Conservation (phyloP, 1,140 invertebrate species). For the Leptopilina clavipes region DNA sequence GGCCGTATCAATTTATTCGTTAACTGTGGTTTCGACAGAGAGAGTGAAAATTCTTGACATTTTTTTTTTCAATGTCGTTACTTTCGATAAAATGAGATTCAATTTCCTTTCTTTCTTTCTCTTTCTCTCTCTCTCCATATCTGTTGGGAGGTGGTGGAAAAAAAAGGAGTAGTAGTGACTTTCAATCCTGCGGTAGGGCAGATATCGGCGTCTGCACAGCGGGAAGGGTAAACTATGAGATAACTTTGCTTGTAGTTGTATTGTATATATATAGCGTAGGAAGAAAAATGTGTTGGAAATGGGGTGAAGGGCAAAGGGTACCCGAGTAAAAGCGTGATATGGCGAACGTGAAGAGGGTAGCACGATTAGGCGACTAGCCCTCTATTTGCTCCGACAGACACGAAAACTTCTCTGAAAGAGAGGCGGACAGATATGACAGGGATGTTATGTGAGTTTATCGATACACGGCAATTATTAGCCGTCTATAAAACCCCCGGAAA, state of each 20-base stretch:
- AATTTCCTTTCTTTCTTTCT: conserved; percentile 66
- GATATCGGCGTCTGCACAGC: conserved; percentile 48
- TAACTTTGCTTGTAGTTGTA: conserved; percentile 42
- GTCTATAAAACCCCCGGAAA: conserved; percentile 37
- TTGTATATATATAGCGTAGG: neutral
- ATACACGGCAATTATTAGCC: conserved; percentile 50
- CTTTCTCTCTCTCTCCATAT: conserved; percentile 50
- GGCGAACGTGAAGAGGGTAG: conserved; percentile 30
- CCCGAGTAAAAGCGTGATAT: conserved; percentile 39
- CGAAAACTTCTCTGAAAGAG: conserved; percentile 44
- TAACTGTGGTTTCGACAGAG: conserved; percentile 49
- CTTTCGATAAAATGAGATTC: conserved; percentile 70
- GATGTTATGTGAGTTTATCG: conserved; percentile 48
- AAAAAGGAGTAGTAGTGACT: conserved; percentile 42
- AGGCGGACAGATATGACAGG: conserved; percentile 34
- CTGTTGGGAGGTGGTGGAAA: conserved; percentile 42
- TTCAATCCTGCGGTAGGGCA: conserved; percentile 49
- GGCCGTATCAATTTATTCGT: conserved; percentile 66
- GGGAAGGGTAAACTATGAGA: conserved; percentile 42
- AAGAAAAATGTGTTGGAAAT: conserved; percentile 14
- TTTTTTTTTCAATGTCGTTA: conserved; percentile 54
- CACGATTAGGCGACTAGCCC: conserved; percentile 52
- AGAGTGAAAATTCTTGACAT: conserved; percentile 54
- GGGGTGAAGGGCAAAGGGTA: conserved; percentile 31
- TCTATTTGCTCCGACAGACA: conserved; percentile 46